A percentile compares a stretch with the other conserved stretches of the same genome.
Conservation (phyloP, 2,797 vertebrate species). For the Sebastes vulpes region DNA sequence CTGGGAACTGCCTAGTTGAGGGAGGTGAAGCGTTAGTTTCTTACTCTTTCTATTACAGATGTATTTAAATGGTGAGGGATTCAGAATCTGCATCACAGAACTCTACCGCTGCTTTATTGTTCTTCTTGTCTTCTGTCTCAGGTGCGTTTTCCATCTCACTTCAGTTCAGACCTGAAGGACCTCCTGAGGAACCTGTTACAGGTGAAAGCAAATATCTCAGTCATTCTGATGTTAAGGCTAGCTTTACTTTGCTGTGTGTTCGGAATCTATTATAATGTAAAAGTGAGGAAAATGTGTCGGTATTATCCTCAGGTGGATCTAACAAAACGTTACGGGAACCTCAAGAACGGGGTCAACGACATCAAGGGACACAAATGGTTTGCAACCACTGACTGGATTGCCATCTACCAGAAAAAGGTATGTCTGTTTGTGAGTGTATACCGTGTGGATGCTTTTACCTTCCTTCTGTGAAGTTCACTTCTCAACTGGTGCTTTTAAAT, state of each 20-base stretch:
- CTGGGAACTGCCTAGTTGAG: background rate
- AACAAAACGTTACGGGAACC: slow-evolving; percentile 97
- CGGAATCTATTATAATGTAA: background rate
- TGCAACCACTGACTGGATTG: slow-evolving; percentile 98
- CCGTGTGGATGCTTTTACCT: too few relatives aligned
- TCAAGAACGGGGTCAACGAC: slow-evolving; percentile 98
- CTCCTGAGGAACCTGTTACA: slow-evolving; percentile 96
- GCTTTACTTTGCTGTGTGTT: background rate
- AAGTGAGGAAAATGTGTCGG: background rate
- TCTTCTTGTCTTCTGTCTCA: slow-evolving; percentile 56
- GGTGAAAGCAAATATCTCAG: slow-evolving; percentile 48
- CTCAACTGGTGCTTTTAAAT: background rate
- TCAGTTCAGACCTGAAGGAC: slow-evolving; percentile 98
- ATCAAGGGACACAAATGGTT: slow-evolving; percentile 99
- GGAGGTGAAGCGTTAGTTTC: background rate
- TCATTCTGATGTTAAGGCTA: background rate
- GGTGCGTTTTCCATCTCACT: slow-evolving; percentile 98
- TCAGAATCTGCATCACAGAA: too few relatives aligned
- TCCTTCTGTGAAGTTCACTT: background rate
- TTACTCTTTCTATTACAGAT: background rate
- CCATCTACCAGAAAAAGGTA: slow-evolving; percentile 98
- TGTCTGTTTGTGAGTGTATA: background rate
- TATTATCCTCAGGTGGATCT: slow-evolving; percentile 88
- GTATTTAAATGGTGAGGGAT: background rate
- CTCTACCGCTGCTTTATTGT: background rate